Evolutionary conservation across 2,888 invertebrate genomes (phyloP), one percentile per base, ranked within the genome.

Genomic region (Nineta flava): DNA sequence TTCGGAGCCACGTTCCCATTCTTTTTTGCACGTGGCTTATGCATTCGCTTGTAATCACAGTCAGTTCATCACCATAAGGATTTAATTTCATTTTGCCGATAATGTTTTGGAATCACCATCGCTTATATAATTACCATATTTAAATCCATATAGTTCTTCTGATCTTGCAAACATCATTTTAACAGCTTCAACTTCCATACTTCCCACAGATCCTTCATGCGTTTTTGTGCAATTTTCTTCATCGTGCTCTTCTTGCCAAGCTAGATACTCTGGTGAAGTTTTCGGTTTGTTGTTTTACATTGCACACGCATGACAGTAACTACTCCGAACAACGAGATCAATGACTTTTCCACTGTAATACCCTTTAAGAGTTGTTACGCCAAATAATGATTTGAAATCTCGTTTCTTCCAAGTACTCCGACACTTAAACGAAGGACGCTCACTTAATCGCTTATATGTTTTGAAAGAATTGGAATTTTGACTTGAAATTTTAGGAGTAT

Each of bases 91-190:
- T 15, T 46, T 57, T 43, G 52, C 56, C 6, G 49, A 50, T 41
- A 45, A 56, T 12, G 57, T 57, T 54, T 57, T 58, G 19, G 44
- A 44, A n/a, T 44, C 44, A 2, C 44, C 44, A 17, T 44, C 44
- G n/a, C 44, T 17, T 19, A 57, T 56, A 40, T 56, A 58, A 49
- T 54, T 56, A 4, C 1, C 17, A 40, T 57, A 58, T 4, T 17
- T 31, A 9, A 47, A 16, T 56, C 47, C 17, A 6, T 13, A 17
- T 38, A 35, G 7, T 47, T 47, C 19, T 13, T n/a, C 12, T 15
- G 47, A 47, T 9, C 21, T 17, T 10, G 17, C 3, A 19, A 47
- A 38, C 38, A 47, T 35, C n/a, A n/a, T 38, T n/a, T 13, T 17
- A 2, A 47, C 12, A 19, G 38, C 35, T 7, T 35, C 17, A 21